These are phyloP conservation scores for Carapus acus DNA, from an alignment of 2,797 vertebrate genomes.

Conservation along the genomic window DNA sequence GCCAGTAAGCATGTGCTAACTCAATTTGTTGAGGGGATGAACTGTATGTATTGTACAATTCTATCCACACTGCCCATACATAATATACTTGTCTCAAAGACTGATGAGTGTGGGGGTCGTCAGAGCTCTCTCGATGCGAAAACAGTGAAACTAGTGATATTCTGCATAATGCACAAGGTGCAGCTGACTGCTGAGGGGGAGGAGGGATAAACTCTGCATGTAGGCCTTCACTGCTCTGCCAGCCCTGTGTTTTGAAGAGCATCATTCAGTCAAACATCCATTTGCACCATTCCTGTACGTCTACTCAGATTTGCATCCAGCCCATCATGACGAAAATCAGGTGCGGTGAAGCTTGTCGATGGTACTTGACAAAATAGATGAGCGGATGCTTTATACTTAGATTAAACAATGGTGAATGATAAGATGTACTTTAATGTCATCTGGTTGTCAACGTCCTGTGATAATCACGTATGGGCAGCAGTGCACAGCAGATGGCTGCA, in stretches of 20 bases:
- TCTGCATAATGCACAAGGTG: slow-evolving; percentile 72
- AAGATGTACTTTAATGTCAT: slow-evolving; percentile 12
- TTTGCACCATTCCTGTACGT: slow-evolving; percentile 44
- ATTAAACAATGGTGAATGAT: slow-evolving; percentile 1
- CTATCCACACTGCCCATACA: no score
- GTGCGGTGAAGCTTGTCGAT: not conserved
- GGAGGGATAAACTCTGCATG: slow-evolving; percentile 58
- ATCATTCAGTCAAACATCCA: slow-evolving; percentile 41
- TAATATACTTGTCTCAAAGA: no score
- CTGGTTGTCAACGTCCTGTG: slow-evolving; percentile 4
- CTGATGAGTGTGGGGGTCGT: not conserved
- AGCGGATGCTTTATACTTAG: not conserved
- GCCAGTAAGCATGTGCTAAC: no score
- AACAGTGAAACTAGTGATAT: slow-evolving; percentile 31
- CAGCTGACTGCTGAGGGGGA: slow-evolving; percentile 63
- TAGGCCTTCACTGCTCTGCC: slow-evolving; percentile 43
- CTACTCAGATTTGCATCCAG: slow-evolving; percentile 31
- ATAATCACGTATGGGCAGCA: not conserved
- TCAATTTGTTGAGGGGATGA: no score
- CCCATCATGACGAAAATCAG: slow-evolving; percentile 1
- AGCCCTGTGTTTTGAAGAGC: slow-evolving; percentile 51
- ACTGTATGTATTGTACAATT: no score
- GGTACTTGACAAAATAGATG: not conserved
- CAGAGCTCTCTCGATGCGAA: not conserved
- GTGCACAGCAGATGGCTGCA: not conserved